Conservation (phyloP, 2,797 vertebrate species). For the Rhinophrynus dorsalis region DNA sequence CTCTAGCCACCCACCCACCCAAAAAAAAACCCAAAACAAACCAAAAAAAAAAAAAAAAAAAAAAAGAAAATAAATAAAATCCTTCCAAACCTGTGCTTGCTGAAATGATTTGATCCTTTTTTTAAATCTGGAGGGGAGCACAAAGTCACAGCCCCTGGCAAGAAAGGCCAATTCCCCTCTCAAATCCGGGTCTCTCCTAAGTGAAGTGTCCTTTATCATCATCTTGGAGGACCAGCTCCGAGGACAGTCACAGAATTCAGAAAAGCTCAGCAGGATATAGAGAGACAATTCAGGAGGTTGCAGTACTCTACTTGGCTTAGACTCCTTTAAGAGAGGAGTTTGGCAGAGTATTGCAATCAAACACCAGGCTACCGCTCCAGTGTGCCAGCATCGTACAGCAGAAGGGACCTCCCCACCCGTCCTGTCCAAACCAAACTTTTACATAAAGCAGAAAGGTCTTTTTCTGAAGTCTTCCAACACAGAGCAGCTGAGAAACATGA, state of each 20-base stretch:
- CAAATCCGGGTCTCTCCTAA: slow-evolving; percentile 94
- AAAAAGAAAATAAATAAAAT: too few relatives aligned
- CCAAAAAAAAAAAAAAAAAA: too few relatives aligned
- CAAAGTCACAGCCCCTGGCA: slow-evolving; percentile 96
- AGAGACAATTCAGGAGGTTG: neutral
- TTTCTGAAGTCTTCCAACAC: slow-evolving; percentile 76
- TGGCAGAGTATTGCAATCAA: slow-evolving; percentile 2
- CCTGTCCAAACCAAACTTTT: slow-evolving; percentile 51
- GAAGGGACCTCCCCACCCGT: slow-evolving; percentile 60
- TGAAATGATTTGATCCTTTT: slow-evolving; percentile 97
- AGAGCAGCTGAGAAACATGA: slow-evolving; percentile 87
- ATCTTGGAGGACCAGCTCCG: slow-evolving; percentile 73
- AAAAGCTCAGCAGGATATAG: neutral
- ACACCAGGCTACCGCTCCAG: slow-evolving; percentile 28
- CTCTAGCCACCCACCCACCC: too few relatives aligned
- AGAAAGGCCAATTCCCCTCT: slow-evolving; percentile 97
- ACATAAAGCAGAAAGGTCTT: slow-evolving; percentile 27
- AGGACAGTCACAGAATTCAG: neutral
- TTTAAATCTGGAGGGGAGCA: slow-evolving; percentile 97
- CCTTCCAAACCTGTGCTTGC: slow-evolving; percentile 92
- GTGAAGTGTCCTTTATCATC: slow-evolving; percentile 98
- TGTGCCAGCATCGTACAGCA: slow-evolving; percentile 68
- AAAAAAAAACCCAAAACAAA: too few relatives aligned
- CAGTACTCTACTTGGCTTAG: slow-evolving; percentile 22
- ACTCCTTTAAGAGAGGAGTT: slow-evolving; percentile 4